A percentile compares a stretch with the other conserved stretches of the same genome.
These are phyloP conservation scores for Caenorhabditis parvicauda DNA, from an alignment of 2,888 invertebrate genomes.

Conservation along the genomic window DNA sequence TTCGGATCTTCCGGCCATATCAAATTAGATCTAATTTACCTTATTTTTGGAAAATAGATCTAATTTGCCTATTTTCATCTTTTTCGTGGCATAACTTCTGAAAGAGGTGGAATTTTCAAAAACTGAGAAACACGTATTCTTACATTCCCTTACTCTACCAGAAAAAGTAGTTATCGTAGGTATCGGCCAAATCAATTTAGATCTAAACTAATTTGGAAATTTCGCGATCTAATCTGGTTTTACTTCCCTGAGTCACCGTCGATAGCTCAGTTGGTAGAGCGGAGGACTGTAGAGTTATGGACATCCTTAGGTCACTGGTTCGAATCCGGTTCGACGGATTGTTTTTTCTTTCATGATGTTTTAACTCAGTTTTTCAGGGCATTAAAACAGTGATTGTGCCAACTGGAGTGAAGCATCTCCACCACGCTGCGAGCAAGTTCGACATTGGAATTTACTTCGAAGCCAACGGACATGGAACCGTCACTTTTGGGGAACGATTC, in stretches of 20 bases:
- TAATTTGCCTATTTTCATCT: no score
- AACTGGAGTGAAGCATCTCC: conserved; percentile 94
- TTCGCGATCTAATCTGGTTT: background rate
- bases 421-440: conserved; percentile 83
- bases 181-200: no score
- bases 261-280: conserved; percentile 45
- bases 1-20: no score
- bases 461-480: conserved; percentile 97
- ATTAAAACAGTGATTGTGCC: conserved; percentile 86
- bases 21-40: no score
- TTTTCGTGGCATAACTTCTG: no score
- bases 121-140: no score
- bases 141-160: no score
- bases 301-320: conserved; percentile 30
- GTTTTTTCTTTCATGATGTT: background rate
- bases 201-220: no score
- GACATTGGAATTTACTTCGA: conserved; percentile 98
- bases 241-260: no score
- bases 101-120: no score
- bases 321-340: conserved; percentile 26
- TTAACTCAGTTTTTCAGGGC: conserved; percentile 70
- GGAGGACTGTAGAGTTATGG: conserved; percentile 35
- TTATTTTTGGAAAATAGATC: no score
- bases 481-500: conserved; percentile 56
- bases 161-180: no score